Evolutionary conservation across 2,888 invertebrate genomes (phyloP).

Genomic region (Macrostomum cliftonense): DNA sequence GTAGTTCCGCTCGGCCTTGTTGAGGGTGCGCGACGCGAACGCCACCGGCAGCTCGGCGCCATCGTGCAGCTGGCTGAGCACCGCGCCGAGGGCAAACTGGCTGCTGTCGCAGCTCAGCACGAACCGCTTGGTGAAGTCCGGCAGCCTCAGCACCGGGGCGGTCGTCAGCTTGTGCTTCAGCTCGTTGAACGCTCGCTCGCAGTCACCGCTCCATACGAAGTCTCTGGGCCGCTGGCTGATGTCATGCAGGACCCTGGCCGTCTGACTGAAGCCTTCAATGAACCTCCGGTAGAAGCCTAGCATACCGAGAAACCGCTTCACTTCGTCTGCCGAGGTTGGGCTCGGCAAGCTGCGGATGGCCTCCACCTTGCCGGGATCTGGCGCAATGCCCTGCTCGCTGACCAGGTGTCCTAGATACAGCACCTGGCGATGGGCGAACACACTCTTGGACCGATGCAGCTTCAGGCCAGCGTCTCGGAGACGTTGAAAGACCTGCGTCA

Average conservation of each 20-base stretch:
- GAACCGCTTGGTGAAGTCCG: no score
- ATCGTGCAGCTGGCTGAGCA: no score
- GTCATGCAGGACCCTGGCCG: background rate
- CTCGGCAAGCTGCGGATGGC: constrained; percentile 1
- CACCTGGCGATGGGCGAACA: background rate
- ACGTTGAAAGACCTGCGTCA: constrained; percentile 6
- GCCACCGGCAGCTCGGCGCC: no score
- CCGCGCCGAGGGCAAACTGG: no score
- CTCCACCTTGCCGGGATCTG: constrained; percentile 7
- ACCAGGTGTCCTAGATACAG: constrained; percentile 13
- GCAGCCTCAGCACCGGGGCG: no score
- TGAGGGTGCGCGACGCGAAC: no score
- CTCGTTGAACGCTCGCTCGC: no score
- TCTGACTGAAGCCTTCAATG: constrained; percentile 5
- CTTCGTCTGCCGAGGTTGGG: constrained; percentile 2
- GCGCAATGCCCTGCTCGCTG: constrained; percentile 2
- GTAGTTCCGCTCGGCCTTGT: no score
- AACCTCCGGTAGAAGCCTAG: constrained; percentile 11
- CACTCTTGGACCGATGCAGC: constrained; percentile 11
- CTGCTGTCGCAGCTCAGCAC: no score
- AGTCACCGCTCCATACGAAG: no score
- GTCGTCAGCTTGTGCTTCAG: no score
- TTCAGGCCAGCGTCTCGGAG: constrained; percentile 7
- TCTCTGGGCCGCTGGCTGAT: background rate
- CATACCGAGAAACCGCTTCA: constrained; percentile 5